Evolutionary conservation across 2,888 invertebrate genomes (phyloP), one percentile per base, ranked within the genome.

Genomic region (Alitta virens): DNA sequence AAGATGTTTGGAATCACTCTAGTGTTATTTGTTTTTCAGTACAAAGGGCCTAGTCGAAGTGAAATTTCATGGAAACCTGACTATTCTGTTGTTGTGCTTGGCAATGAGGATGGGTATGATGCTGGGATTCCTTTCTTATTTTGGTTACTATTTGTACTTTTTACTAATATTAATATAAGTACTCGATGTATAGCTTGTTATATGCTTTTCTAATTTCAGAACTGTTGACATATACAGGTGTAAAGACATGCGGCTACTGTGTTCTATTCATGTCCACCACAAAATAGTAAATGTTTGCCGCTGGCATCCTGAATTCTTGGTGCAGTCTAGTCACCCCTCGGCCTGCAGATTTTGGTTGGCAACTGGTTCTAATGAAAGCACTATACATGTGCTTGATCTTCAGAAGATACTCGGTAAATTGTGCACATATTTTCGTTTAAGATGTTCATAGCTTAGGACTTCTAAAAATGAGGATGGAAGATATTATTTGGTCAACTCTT

Each of bases 291-390:
- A 89, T 73, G 84, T 85, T 60, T 76, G 90, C 1, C 84, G 83
- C 3, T 92, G 91, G 91, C 91, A 92, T 81, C 90, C 91, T 0
- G 83, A 85, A 56, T 86, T 87, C 67, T 88, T 87, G 0, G 85
- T 86, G 0, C 83, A 68, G 49, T 71, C 75, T 9, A 66, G 81
- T 16, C 83, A 82, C 26, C 79, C 84, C 53, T 89, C 89, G 0
- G 82, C 83, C 0, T 85, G 85, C 72, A 83, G 84, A 62, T 84
- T 88, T 78, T 88, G 89, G 80, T 81, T 92, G 40, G 89, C 90
- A 0, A 79, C 86, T 5, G 86, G 87, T 49, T 87, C 87, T 26
- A 85, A 84, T 63, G 83, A 84, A 33, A 71, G 77, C 9, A 72
- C 72, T n/a, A 81, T 89, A 56, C 80, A 84, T 24, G 80, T 89